Evolutionary conservation across 2,113 vertebrate species (phyloP).

Genomic region (Climacteris rufus): DNA sequence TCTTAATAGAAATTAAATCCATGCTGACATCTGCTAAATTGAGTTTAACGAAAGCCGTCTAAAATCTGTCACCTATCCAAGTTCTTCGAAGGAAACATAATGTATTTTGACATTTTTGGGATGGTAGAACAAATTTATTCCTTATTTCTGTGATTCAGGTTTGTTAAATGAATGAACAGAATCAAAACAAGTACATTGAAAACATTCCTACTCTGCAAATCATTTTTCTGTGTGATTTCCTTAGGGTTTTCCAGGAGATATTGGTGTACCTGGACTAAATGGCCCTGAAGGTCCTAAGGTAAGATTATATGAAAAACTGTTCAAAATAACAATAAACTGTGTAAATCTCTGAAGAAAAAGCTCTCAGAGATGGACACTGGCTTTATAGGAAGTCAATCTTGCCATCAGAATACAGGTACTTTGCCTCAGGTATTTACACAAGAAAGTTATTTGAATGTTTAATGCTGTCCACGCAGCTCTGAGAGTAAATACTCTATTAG

Average conservation of each 20-base stretch:
- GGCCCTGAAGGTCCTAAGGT: constrained; percentile 94
- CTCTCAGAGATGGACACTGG: background rate
- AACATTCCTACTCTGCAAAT: background rate
- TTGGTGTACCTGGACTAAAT: constrained; percentile 91
- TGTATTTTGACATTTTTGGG: background rate
- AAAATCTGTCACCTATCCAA: background rate
- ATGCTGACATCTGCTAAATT: constrained; percentile 30
- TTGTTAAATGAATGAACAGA: constrained; percentile 12
- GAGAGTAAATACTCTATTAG: background rate
- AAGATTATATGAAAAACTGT: constrained; percentile 23
- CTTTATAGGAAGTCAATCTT: background rate
- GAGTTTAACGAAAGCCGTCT: constrained; percentile 2
- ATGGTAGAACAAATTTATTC: constrained; percentile 11
- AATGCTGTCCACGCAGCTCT: background rate
- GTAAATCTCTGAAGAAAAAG: background rate
- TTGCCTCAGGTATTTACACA: background rate
- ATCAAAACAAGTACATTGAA: background rate
- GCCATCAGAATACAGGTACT: background rate
- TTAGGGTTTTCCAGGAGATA: constrained; percentile 97
- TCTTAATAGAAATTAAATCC: background rate
- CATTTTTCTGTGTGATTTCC: constrained; percentile 7
- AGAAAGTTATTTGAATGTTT: background rate
- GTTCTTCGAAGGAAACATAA: background rate
- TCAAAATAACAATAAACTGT: background rate
- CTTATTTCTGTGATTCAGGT: background rate